Conservation (phyloP, 2,797 vertebrate species). For the Apogon hyalosoma region DNA sequence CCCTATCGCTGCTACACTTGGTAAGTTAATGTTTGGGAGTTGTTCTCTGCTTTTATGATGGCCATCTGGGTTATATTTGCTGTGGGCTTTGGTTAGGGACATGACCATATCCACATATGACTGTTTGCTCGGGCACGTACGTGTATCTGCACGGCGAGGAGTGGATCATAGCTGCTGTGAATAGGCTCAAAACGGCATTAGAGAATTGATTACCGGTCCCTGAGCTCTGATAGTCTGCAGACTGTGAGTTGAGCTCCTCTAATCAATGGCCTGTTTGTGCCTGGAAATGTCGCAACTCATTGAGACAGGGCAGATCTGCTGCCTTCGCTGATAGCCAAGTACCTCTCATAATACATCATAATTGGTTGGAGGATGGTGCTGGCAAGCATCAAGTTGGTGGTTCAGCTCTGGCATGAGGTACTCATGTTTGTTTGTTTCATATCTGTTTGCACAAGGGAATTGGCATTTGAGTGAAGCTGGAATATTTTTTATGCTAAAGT, state of each 20-base stretch:
- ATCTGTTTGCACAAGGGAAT: conserved; percentile 19
- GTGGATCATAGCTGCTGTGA: conserved; percentile 70
- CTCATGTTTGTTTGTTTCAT: conserved; percentile 16
- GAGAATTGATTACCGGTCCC: conserved; percentile 86
- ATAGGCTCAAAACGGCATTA: conserved; percentile 82
- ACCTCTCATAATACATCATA: conserved; percentile 59
- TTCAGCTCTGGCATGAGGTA: conserved; percentile 59
- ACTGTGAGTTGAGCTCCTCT: conserved; percentile 66
- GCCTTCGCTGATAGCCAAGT: conserved; percentile 58
- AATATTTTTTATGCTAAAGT: conserved; percentile 22
- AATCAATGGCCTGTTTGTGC: conserved; percentile 79
- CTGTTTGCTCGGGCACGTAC: conserved; percentile 4
- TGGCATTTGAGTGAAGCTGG: conserved; percentile 24
- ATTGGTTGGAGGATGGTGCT: conserved; percentile 57
- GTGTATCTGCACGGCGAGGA: conserved; percentile 36
- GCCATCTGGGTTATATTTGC: conserved; percentile 72
- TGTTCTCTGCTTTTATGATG: conserved; percentile 57
- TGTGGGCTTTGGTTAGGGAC: conserved; percentile 17
- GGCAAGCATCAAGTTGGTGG: conserved; percentile 53
- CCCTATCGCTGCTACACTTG: conserved; percentile 67
- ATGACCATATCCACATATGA: conserved; percentile 23
- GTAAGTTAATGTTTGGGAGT: conserved; percentile 73
- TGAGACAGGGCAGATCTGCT: conserved; percentile 60
- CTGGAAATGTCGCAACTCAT: conserved; percentile 77
- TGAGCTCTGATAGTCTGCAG: conserved; percentile 80